phyloP scores from a whole-genome alignment of 1,140 invertebrate species.

The Leptopilina clavipes region DNA sequence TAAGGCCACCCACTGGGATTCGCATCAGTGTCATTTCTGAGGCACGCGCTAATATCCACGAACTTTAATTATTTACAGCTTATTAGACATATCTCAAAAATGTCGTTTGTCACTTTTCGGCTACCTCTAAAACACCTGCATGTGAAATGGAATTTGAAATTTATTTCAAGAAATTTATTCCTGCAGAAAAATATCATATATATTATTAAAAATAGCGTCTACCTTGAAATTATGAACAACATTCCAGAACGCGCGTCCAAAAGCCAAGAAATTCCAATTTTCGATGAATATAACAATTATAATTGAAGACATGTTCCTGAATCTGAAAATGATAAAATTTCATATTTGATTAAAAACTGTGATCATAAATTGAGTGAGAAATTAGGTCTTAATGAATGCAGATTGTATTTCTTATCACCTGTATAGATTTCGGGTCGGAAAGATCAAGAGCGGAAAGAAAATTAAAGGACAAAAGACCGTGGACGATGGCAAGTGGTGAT shows the following conservation, averaged over 20 bases:
- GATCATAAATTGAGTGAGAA: background rate
- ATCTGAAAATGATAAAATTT: too few species aligned
- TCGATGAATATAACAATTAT: too few species aligned
- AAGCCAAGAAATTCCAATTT: too few species aligned
- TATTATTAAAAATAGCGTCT: too few species aligned
- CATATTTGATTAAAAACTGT: too few species aligned
- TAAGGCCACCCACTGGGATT: background rate
- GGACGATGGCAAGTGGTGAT: background rate
- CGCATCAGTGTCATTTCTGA: slow-evolving; percentile 1
- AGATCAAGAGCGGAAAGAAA: slow-evolving; percentile 22
- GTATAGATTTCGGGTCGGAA: background rate
- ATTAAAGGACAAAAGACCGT: background rate
- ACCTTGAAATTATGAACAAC: too few species aligned
- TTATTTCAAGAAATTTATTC: too few species aligned
- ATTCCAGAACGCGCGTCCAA: too few species aligned
- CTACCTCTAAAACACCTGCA: background rate
- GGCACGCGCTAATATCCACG: slow-evolving; percentile 13
- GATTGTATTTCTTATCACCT: background rate
- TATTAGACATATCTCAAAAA: background rate
- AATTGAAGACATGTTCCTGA: too few species aligned
- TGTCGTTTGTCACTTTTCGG: slow-evolving; percentile 4
- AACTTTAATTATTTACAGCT: slow-evolving; percentile 7
- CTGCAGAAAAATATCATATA: too few species aligned
- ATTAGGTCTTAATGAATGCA: background rate
- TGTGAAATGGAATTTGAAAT: background rate